phyloP scores from a whole-genome alignment of 1,140 invertebrate species.

The Drosophila mauritiana region DNA sequence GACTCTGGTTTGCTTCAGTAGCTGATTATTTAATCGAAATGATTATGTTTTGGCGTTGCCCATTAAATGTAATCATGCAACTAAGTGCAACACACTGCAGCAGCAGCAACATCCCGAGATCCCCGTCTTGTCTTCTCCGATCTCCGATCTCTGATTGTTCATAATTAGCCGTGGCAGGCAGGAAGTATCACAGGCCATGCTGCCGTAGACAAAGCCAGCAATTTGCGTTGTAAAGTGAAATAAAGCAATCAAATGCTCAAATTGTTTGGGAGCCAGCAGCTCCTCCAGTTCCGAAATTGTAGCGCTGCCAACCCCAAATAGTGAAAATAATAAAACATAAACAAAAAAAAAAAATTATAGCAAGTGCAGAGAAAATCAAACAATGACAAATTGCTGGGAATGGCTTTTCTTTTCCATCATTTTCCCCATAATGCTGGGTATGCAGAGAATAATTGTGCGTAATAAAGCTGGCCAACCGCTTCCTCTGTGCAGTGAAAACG shows the following conservation, averaged over 20 bases:
- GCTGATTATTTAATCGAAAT: slow-evolving; percentile 81
- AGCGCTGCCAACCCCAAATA: slow-evolving; percentile 11
- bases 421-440: slow-evolving; percentile 45
- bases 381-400: slow-evolving; percentile 56
- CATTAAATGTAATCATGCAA: slow-evolving; percentile 74
- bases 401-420: slow-evolving; percentile 43
- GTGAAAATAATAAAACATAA: neutral
- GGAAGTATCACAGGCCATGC: slow-evolving; percentile 58
- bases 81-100: slow-evolving; percentile 41
- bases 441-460: slow-evolving; percentile 47
- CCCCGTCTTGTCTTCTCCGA: slow-evolving; percentile 32
- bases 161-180: slow-evolving; percentile 64
- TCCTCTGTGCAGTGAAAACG: slow-evolving; percentile 36
- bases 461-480: slow-evolving; percentile 36
- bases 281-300: slow-evolving; percentile 30
- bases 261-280: slow-evolving; percentile 45
- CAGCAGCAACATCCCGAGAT: slow-evolving; percentile 13
- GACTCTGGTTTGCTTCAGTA: slow-evolving; percentile 52
- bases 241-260: slow-evolving; percentile 57
- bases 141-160: slow-evolving; percentile 63
- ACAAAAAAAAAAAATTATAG: slow-evolving; percentile 11
- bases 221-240: slow-evolving; percentile 51
- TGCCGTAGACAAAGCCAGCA: slow-evolving; percentile 24
- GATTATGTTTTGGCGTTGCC: slow-evolving; percentile 72
- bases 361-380: slow-evolving; percentile 42